Evolutionary conservation across 2,888 invertebrate genomes (phyloP), one percentile per base, ranked within the genome.

Genomic region (Erynnis tages): DNA sequence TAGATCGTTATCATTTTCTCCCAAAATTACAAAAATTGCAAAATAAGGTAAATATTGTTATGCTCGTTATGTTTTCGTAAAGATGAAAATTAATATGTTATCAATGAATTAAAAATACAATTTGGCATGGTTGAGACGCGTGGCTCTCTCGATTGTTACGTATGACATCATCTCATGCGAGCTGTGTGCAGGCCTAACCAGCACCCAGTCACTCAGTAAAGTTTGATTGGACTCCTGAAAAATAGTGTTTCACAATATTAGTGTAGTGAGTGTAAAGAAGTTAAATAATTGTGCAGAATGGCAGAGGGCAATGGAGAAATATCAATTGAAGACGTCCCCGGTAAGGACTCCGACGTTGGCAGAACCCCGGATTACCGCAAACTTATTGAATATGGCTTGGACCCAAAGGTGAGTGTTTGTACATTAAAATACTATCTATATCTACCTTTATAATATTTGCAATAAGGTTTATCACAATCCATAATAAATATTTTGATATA

Each of bases 381-480:
- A 92, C 93, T 98, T 73, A 92, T 98, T 77, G 96, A 97, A 81
- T 97, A 97, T 93, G 98, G 98, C 89, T 94, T 98, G 86, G 96
- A 97, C 91, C 94, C 95, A 84, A 97, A 96, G 92, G 95, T 96
- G 70, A 81, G 79, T 58, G 35, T 14, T 4, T 21, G 14, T 27
- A 43, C 13, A 48, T 29, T 5, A n/a, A 8, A 23, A 16, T 30
- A 19, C 2, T 37, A 4, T n/a, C 13, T 29, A 8, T 19, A 7
- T 37, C 0, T 17, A 25, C 13, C 29, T 35, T n/a, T 37, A 16
- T 19, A 13, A n/a, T 37, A 19, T 11, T 0, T 34, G 13, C n/a
- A n/a, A 27, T 4, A 1, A 27, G 27, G n/a, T n/a, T n/a, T 10
- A 10, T 27, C 6, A n/a, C 2, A 27, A 27, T 27, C 2, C 27